Evolutionary conservation across 2,797 vertebrate species (phyloP), one percentile per base, ranked within the genome.

Genomic region (Tarsius wallacei): DNA sequence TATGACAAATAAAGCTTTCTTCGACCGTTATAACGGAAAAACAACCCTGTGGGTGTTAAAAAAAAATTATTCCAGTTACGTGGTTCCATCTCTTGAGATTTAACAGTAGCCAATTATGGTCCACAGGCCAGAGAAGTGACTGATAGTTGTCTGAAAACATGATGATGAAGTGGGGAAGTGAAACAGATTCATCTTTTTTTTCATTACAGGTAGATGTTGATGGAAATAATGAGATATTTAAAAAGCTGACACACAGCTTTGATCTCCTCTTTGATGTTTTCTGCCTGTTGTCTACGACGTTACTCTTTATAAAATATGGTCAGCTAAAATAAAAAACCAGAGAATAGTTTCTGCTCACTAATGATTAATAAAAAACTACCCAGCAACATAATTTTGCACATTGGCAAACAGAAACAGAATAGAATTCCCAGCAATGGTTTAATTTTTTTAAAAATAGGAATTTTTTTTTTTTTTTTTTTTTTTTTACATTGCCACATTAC

Each of bases 221-320:
- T 86, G 95, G 97, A 97, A 96, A 95, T 94, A 98, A 94, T 76
- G 91, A 97, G 93, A 96, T 26, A 71, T 93, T 96, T 97, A 17
- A 94, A 93, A 94, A 93, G 51, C 89, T 96, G 78, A 94, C 59
- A 31, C n/a, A 42, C 31, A 90, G 63, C 84, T 97, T 94, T 96
- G 94, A 96, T 94, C 21, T 76, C 53, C 90, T 90, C 89, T 97
- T 96, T 95, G 84, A 96, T 85, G 55, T 73, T 66, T 78, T 49
- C 82, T 74, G 73, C n/a, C 51, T 73, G 61, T 73, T 87, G 61
- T 87, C 61, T 87, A 26, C 0, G 14, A 36, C 5, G 11, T 61
- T 90, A 31, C 74, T 95, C 63, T 96, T 42, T 87, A 66, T 71
- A 92, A 97, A 94, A 93, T 93, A 55, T 0, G 59, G 47, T n/a